Evolutionary conservation across 2,888 invertebrate species (phyloP).

Genomic region (Agelastica alni): DNA sequence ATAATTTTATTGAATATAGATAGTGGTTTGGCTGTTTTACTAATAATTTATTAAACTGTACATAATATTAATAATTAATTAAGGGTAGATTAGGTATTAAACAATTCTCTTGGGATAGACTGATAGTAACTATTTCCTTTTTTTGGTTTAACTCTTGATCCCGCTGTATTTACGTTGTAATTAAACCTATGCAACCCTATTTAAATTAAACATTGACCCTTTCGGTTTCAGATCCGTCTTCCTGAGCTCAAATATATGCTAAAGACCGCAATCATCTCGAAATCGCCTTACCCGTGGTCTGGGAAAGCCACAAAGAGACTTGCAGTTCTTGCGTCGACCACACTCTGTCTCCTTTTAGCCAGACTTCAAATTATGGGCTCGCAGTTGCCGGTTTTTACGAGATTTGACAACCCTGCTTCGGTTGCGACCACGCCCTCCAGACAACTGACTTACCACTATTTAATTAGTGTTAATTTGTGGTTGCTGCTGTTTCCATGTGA

Average conservation of each 20-base stretch:
- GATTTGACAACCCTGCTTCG: constrained; percentile 97
- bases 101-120: no score
- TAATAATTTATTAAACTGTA: no score
- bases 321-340: constrained; percentile 77
- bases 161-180: neutral
- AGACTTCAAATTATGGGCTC: constrained; percentile 95
- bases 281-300: constrained; percentile 63
- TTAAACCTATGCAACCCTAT: neutral
- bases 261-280: constrained; percentile 58
- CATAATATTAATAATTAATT: no score
- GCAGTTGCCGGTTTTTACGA: constrained; percentile 93
- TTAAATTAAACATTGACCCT: constrained; percentile 1
- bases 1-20: no score
- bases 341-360: constrained; percentile 78
- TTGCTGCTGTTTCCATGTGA: constrained; percentile 85
- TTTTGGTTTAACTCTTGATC: neutral
- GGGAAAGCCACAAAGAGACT: constrained; percentile 77
- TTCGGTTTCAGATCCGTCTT: constrained; percentile 57
- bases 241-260: constrained; percentile 58
- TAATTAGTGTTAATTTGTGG: constrained; percentile 90
- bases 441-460: constrained; percentile 91
- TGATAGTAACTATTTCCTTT: no score
- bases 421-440: constrained; percentile 80
- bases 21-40: no score
- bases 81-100: no score